These are phyloP conservation scores for Rhopalosiphum padi DNA, from an alignment of 1,140 invertebrate genomes.

Conservation along the genomic window DNA sequence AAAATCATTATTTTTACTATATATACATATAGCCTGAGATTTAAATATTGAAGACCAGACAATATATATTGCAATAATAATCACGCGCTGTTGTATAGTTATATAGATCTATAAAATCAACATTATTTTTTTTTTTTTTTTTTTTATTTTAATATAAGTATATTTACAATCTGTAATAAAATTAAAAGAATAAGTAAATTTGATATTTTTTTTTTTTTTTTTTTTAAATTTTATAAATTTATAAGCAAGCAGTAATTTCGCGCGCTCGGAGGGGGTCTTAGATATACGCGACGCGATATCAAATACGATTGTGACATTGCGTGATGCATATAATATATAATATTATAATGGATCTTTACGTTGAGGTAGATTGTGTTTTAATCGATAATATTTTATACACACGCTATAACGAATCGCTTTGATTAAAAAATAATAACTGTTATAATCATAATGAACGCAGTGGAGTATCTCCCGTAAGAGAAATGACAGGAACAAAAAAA, in stretches of 20 bases:
- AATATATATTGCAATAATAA: no score
- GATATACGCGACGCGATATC: not conserved
- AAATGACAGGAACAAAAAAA: not conserved
- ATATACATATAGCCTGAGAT: no score
- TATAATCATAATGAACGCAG: not conserved
- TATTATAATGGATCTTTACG: not conserved
- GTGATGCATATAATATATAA: not conserved
- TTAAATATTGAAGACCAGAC: no score
- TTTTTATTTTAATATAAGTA: no score
- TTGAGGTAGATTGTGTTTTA: not conserved
- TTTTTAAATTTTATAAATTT: not conserved
- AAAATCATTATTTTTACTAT: no score
- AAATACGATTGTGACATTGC: not conserved
- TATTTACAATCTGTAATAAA: no score
- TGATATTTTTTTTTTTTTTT: no score
- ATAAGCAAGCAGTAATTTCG: not conserved
- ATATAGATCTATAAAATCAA: no score
- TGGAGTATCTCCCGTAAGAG: not conserved
- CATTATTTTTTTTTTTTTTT: no score
- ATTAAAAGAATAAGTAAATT: no score
- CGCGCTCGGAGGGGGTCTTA: not conserved
- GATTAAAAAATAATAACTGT: conserved; percentile 24
- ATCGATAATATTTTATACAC: not conserved
- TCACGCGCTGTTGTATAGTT: no score
- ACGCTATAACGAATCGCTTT: not conserved